Base-by-base conservation (phyloP, 2,888 invertebrate genomes). In the Rosalia funebris region DNA sequence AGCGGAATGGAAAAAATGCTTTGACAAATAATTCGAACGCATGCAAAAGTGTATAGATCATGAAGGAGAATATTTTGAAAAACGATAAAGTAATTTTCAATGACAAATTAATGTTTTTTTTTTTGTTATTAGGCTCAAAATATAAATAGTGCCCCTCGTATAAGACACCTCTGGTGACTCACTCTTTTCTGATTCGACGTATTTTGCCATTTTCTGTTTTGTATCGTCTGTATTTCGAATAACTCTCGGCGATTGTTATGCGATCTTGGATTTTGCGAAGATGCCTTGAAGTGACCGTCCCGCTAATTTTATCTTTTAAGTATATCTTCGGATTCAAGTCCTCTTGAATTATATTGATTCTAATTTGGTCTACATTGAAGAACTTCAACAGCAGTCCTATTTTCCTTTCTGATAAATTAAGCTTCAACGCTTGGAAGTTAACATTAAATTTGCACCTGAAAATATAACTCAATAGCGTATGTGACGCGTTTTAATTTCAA, bases 391-490 rank as follows among this genome's bases (percentile, higher is more conserved):
- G 81, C 20, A 86, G 80, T 16, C 86, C 84, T 20, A 92, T 84
- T 76, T 89, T 88, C 47, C 88, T 85, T 75, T 93, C 92, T 0
- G 92, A 92, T 31, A 92, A 80, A 79, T 91, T 91, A 31, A 93
- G 78, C 71, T 91, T 92, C 37, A 93, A 74, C 63, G 88, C 88
- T 15, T 90, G 88, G 16, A 92, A 81, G 0, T 88, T 87, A 36
- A 91, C 84, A 75, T 91, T 92, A 46, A 92, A 83, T 82, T 93
- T 93, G 74, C 90, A 89, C 77, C 91, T 92, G 75, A 57, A 71
- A 72, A 25, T 39, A 25, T 25, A 25, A 3, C 7, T 25, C 7
- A 25, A 25, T 25, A 25, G 4, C n/a, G n/a, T n/a, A n/a, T n/a
- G n/a, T n/a, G n/a, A n/a, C n/a, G n/a, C n/a, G n/a, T n/a, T n/a